Evolutionary conservation across 2,888 invertebrate genomes (phyloP), one percentile per base, ranked within the genome.

Genomic region (Nyleta sp.): DNA sequence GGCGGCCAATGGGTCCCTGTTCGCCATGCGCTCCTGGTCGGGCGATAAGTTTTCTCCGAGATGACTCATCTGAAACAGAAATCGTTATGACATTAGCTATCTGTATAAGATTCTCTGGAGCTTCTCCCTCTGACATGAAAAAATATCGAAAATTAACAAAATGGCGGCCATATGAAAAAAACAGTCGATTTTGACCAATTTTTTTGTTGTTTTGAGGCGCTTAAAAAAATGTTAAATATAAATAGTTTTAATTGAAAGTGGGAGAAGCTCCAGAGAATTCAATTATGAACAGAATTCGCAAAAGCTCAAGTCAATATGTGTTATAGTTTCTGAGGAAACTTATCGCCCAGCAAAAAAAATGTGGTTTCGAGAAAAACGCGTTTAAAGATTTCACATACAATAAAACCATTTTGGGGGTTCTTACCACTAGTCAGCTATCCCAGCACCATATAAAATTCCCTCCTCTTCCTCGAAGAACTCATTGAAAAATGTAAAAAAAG

Each of bases 281-380:
- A 35, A n/a, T 35, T 35, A 11, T 35, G 35, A 35, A 35, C 35
- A 35, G 35, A 35, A 35, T 35, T 10, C 35, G 35, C 35, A 35
- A 35, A 35, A 35, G 24, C 24, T 24, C 24, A 24, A 24, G 24
- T 38, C 38, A 13, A 38, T 38, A 38, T 38, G 38, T 38, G 42
- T 42, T 42, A 11, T 42, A 42, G 42, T 42, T 42, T 42, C 42
- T 42, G 42, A 42, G 42, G 13, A 42, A 42, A 42, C 42, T 42
- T 42, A 42, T 42, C 42, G 42, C 42, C 42, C 42, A 42, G 17
- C 42, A n/a, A 42, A 42, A 42, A 42, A 42, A 42, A 42, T 24
- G 24, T 24, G 24, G 24, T 24, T 24, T 24, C 24, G 24, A 24
- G 24, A 24, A 24, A 24, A 24, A 42, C 42, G 42, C 42, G 42